Conservation (phyloP, 2,797 vertebrate genomes). For the Sebastes hopkinsi region DNA sequence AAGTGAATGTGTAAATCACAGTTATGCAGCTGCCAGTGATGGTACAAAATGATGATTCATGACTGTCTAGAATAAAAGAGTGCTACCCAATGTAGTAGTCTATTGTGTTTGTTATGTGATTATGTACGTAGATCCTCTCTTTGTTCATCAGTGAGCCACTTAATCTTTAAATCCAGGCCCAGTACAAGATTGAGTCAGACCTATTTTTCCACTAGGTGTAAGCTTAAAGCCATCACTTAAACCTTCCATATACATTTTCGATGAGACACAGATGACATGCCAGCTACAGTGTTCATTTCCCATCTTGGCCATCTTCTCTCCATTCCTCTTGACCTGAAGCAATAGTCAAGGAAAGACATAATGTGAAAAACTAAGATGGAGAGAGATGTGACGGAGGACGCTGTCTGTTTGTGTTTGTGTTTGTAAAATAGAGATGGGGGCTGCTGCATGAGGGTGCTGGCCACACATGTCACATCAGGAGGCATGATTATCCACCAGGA, state of each 20-base stretch:
- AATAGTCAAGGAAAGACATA: neutral
- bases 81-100: neutral
- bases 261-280: conserved; percentile 16
- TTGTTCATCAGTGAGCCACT: neutral
- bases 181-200: neutral
- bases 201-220: neutral
- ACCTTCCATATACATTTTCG: neutral
- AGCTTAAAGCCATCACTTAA: neutral
- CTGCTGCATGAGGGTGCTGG: conserved; percentile 30
- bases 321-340: conserved; percentile 28
- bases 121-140: neutral
- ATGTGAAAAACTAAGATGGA: neutral
- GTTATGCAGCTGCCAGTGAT: neutral
- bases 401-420: conserved; percentile 38
- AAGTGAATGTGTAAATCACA: neutral
- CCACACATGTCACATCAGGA: conserved; percentile 71
- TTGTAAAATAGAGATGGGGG: neutral
- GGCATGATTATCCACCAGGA: conserved; percentile 77
- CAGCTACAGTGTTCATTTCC: conserved; percentile 22
- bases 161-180: neutral
- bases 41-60: neutral
- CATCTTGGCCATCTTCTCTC: conserved; percentile 8
- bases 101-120: neutral
- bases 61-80: neutral
- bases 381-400: conserved; percentile 1